Conservation (phyloP, 2,888 invertebrate genomes). For the Hylaea fasciaria region DNA sequence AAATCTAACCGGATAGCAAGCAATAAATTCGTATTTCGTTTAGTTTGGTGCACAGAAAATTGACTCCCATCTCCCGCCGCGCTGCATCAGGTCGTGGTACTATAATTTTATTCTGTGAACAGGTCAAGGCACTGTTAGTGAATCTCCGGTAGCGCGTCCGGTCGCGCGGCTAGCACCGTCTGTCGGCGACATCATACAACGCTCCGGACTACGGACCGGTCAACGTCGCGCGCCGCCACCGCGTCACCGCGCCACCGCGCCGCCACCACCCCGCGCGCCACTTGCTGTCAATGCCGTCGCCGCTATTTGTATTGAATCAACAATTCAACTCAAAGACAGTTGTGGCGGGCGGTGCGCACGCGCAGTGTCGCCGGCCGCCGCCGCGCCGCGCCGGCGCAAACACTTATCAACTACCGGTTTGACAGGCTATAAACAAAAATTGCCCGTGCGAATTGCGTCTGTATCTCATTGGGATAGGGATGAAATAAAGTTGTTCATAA, state of each 20-base stretch:
- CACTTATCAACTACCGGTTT: slow-evolving; percentile 6
- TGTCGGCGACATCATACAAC: slow-evolving; percentile 17
- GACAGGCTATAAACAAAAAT: slow-evolving; percentile 16
- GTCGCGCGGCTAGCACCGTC: background rate
- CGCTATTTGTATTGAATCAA: slow-evolving; percentile 3
- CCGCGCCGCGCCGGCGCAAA: slow-evolving; percentile 10
- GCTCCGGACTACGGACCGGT: slow-evolving; percentile 9
- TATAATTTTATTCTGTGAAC: too few relatives aligned
- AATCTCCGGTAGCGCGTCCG: background rate
- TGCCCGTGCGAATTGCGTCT: slow-evolving; percentile 12
- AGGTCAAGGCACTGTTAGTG: too few relatives aligned
- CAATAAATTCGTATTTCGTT: too few relatives aligned
- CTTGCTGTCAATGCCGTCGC: background rate
- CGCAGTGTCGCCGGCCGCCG: background rate
- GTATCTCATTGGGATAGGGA: background rate
- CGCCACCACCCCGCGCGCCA: too few relatives aligned
- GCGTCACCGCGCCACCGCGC: background rate
- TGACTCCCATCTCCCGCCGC: background rate
- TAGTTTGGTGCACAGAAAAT: too few relatives aligned
- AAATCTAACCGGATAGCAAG: too few relatives aligned
- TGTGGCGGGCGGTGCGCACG: background rate
- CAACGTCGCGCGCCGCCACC: slow-evolving; percentile 9
- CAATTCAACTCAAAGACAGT: background rate
- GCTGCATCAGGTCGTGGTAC: background rate
- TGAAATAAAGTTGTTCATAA: background rate